Conservation (phyloP, 2,113 vertebrate genomes). For the Callipepla squamata region DNA sequence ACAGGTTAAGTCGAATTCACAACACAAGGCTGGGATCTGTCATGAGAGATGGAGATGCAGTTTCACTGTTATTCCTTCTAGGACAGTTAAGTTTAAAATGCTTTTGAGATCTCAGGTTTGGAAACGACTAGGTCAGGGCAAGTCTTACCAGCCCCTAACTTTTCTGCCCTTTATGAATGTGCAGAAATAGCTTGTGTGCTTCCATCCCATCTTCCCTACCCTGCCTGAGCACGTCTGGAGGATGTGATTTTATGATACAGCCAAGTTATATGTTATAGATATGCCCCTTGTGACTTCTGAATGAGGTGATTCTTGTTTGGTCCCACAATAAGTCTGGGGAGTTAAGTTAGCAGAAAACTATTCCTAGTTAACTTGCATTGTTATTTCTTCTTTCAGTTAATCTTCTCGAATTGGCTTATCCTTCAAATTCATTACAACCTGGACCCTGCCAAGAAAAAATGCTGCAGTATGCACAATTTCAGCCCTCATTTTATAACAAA, state of each 20-base stretch:
- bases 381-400: neutral
- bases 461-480: neutral
- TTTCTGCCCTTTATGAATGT: neutral
- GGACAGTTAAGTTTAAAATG: neutral
- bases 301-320: neutral
- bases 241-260: neutral
- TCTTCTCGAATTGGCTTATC: neutral
- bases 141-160: neutral
- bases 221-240: fast-evolving
- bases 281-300: neutral
- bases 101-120: neutral
- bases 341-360: neutral
- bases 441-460: neutral
- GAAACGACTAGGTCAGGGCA: neutral
- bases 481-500: neutral
- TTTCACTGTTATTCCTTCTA: neutral
- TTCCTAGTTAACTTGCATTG: neutral
- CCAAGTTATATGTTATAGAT: neutral
- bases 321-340: neutral
- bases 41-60: neutral
- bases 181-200: neutral
- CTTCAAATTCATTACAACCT: neutral
- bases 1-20: neutral
- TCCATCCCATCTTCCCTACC: neutral
- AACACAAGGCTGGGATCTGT: neutral